Evolutionary conservation across 1,140 invertebrate species (phyloP).

Genomic region (Manduca sexta): DNA sequence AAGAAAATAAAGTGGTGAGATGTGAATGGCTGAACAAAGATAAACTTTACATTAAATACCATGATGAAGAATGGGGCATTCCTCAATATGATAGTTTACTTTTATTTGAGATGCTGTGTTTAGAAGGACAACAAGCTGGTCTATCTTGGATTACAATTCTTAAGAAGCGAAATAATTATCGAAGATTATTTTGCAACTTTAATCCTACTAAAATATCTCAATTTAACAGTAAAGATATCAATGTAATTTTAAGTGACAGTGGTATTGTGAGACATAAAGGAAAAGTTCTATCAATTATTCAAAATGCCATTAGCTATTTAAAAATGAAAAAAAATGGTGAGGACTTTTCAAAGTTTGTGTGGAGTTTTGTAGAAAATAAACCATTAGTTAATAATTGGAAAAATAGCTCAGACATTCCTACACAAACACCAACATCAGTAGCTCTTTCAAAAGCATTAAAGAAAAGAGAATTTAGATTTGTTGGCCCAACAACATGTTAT

Average conservation of each 20-base stretch:
- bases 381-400: constrained; percentile 48
- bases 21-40: constrained; percentile 52
- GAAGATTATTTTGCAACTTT: constrained; percentile 43
- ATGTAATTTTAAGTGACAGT: constrained; percentile 25
- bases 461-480: constrained; percentile 52
- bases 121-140: constrained; percentile 64
- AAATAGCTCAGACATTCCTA: constrained; percentile 35
- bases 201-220: constrained; percentile 39
- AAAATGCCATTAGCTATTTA: constrained; percentile 52
- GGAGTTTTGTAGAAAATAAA: constrained; percentile 48
- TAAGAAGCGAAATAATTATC: constrained; percentile 52
- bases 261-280: constrained; percentile 49
- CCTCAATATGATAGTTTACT: constrained; percentile 35
- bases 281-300: constrained; percentile 52
- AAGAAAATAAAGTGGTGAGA: constrained; percentile 21
- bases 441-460: constrained; percentile 49
- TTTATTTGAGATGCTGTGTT: constrained; percentile 61
- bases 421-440: constrained; percentile 35
- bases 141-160: constrained; percentile 62
- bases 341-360: constrained; percentile 52
- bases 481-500: constrained; percentile 58
- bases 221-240: constrained; percentile 29
- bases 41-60: constrained; percentile 50
- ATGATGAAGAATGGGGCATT: constrained; percentile 59
- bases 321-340: constrained; percentile 41